Percentiles rank a stretch among this genome's conserved stretches.
Evolutionary conservation across 2,888 invertebrate genomes (phyloP).

Genomic region (Microplitis manilae): DNA sequence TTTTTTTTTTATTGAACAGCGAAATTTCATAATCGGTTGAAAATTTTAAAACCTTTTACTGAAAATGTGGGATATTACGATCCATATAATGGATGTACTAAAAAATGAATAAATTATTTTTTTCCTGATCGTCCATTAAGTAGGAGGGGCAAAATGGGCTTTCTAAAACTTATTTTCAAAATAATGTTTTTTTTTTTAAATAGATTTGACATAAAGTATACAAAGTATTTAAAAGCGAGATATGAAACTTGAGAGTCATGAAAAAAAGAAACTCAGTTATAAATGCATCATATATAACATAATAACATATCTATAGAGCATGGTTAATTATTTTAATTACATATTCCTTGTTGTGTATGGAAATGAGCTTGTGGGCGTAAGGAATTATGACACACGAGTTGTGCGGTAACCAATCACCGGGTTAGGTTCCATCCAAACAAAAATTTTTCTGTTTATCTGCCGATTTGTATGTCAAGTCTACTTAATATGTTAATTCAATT

Average conservation of each 20-base stretch:
- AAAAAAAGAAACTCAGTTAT: neutral
- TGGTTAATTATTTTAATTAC: conserved; percentile 47
- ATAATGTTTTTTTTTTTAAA: neutral
- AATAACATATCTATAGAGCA: conserved; percentile 36
- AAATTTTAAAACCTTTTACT: too few species aligned
- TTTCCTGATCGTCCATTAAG: too few species aligned
- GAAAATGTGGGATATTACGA: too few species aligned
- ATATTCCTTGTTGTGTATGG: conserved; percentile 16
- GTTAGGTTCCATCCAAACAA: neutral
- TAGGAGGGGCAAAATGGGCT: too few species aligned
- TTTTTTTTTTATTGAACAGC: too few species aligned
- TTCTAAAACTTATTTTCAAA: too few species aligned
- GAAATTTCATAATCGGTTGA: too few species aligned
- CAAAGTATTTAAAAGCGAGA: conserved; percentile 1
- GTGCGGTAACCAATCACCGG: conserved; percentile 13
- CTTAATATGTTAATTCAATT: too few species aligned
- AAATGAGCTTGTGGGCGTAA: conserved; percentile 27
- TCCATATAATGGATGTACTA: too few species aligned
- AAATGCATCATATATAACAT: neutral
- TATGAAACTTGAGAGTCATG: too few species aligned
- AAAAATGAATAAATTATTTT: too few species aligned
- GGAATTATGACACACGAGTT: conserved; percentile 14
- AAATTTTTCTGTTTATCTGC: neutral
- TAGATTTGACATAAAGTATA: neutral
- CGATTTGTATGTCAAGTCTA: too few species aligned